Evolutionary conservation across 2,797 vertebrate genomes (phyloP), one percentile per base, ranked within the genome.

Genomic region (Cheracebus regulus): DNA sequence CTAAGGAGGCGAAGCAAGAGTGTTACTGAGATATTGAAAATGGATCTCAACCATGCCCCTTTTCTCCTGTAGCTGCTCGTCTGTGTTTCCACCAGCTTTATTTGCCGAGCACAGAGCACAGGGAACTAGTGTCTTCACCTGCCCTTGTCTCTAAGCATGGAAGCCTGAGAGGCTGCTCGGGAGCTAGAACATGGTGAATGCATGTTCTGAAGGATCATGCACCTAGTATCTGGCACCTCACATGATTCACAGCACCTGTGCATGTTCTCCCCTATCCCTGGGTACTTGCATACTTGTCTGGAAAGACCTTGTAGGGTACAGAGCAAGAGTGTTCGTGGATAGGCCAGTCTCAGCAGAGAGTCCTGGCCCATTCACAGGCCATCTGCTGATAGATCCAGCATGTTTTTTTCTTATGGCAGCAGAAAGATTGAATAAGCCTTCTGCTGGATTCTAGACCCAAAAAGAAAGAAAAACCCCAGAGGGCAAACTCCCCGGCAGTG

Each of bases 11-110:
- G 3, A 39, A 33, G 39, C 24, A 1, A 17, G 88, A 1, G 26
- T 5, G 2, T n/a, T 2, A 30, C 52, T 84, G 5, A 2, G 13
- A 3, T 70, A 83, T 0, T 7, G n/a, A 14, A 22, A 14, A 8
- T 17, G 19, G 13, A 7, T 36, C 44, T 13, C 2, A 0, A 61
- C 46, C 2, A 2, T 2, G 12, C 1, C 36, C 14, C 33, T 39
- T 55, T 22, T 28, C 24, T 39, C 70, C 14, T 13, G 48, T 12
- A 33, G 17, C 61, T 13, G 30, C 14, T 58, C 6, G 0, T 55
- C 72, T 44, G 30, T 2, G 14, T 24, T n/a, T 5, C 2, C 75
- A 12, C 4, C 48, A 17, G 1, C 52, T 61, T 20, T 9, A 8
- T 26, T 11, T 15, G 19, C 12, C 6, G 52, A 33, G 28, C 11